Evolutionary conservation across 2,113 vertebrate genomes (phyloP), one percentile per base, ranked within the genome.

Genomic region (Sciurus niger): DNA sequence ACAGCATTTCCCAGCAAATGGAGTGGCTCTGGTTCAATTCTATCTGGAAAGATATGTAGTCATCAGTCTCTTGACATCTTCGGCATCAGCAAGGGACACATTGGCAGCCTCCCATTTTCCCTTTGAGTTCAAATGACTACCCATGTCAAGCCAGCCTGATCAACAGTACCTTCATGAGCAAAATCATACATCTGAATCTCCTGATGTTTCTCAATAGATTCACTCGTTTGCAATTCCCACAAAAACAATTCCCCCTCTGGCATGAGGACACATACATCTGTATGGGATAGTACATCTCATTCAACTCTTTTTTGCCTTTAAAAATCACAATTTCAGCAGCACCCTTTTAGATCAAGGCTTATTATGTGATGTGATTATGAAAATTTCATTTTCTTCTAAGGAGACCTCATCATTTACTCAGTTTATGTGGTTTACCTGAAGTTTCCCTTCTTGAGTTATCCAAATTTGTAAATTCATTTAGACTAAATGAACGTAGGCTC

Each of bases 401-500:
- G 43, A 86, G 40, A 87, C 2, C 53, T 51, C 46, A 17, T 48
- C 87, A 96, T 89, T 77, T 88, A 82, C 67, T 67, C 51, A 80
- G 20, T 63, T 65, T 90, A 73, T 24, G 24, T 74, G 73, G 90
- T 63, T 86, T 94, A 84, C 17, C 92, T 77, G 34, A 74, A 84
- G 74, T 63, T 40, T 89, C 37, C 4, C 20, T 8, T 34, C 32
- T 77, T 25, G 78, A 92, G 8, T 48, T 83, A 48, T 4, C 34
- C 78, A 96, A 74, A 90, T n/a, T 96, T 89, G 67, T 18, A 92
- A 73, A 93, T 2, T 51, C 2, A 46, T 82, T 1, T 79, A 46
- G 24, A n/a, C 46, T 88, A 58, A 70, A 68, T 0, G 6, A 89
- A 18, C 53, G 94, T 48, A 63, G 18, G 0, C 16, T 67, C 76